These are phyloP conservation scores for Gasteruption jaculator DNA, from an alignment of 2,888 invertebrate species.

Conservation along the genomic window DNA sequence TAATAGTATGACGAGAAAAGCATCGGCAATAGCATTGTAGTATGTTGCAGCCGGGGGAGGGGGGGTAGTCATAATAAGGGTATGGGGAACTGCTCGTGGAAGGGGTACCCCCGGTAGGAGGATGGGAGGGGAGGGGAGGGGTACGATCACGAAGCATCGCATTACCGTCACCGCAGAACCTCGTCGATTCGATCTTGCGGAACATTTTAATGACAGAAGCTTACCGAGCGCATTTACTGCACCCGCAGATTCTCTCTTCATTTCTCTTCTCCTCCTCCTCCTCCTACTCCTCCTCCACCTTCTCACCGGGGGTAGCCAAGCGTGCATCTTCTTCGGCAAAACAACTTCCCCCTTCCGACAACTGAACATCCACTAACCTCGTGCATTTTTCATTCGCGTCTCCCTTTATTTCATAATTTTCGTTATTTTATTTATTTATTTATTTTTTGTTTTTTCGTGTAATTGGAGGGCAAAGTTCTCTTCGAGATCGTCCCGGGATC, in stretches of 20 bases:
- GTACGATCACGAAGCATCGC: constrained; percentile 25
- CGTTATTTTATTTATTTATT: too few relatives aligned
- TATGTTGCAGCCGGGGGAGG: not conserved
- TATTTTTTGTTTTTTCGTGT: too few relatives aligned
- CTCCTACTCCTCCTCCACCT: too few relatives aligned
- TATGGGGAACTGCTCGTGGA: not conserved
- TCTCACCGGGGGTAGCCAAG: constrained; percentile 39
- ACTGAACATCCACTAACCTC: constrained; percentile 27
- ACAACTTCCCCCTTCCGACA: constrained; percentile 37
- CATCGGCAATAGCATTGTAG: not conserved
- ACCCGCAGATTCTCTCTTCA: too few relatives aligned
- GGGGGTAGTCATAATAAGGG: not conserved
- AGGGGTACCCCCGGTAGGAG: not conserved
- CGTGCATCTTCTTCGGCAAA: constrained; percentile 36
- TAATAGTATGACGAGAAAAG: not conserved
- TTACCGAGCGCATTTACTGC: constrained; percentile 41
- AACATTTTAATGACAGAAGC: constrained; percentile 51
- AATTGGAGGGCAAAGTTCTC: too few relatives aligned
- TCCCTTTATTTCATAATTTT: too few relatives aligned
- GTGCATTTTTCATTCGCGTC: too few relatives aligned
- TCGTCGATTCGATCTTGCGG: constrained; percentile 47
- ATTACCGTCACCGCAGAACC: constrained; percentile 37
- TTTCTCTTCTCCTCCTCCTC: too few relatives aligned
- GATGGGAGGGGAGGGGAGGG: constrained; percentile 1
- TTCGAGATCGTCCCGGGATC: too few relatives aligned